Evolutionary conservation across 1,140 invertebrate species (phyloP).

Genomic region (Dolichoris vasculosae): DNA sequence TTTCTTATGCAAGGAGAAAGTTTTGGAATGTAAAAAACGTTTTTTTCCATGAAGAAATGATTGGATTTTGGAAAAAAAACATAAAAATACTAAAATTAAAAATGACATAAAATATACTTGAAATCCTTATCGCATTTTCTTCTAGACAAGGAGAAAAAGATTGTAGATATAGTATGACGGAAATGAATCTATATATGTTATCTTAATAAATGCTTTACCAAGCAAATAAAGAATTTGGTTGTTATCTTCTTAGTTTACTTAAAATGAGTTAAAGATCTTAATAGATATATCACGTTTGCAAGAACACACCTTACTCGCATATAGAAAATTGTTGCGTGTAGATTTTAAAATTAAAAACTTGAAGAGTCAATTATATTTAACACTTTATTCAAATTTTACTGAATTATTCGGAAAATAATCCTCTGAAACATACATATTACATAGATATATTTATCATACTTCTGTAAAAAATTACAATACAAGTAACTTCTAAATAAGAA

Average conservation of each 20-base stretch:
- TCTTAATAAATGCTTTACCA: slow-evolving; percentile 19
- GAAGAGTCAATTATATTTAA: background rate
- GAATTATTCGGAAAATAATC: background rate
- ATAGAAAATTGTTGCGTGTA: slow-evolving; percentile 1
- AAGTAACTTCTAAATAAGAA: no score
- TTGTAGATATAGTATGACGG: slow-evolving; percentile 1
- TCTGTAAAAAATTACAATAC: background rate
- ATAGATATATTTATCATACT: background rate
- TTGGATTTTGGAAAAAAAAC: background rate
- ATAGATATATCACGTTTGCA: slow-evolving; percentile 17
- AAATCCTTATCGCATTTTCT: background rate
- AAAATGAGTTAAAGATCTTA: slow-evolving; percentile 26
- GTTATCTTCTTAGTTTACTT: slow-evolving; percentile 34
- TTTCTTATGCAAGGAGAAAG: slow-evolving; percentile 14
- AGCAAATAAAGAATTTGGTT: slow-evolving; percentile 19
- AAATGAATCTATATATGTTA: slow-evolving; percentile 32
- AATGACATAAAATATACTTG: background rate
- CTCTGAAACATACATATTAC: background rate
- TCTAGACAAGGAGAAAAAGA: background rate
- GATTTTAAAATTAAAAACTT: slow-evolving; percentile 5
- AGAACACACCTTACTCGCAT: background rate
- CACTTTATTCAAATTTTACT: background rate
- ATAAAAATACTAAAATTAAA: background rate
- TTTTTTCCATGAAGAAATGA: background rate
- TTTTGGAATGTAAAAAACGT: background rate